phyloP scores from a whole-genome alignment of 2,888 invertebrate genomes.

The Philereme vetulata region DNA sequence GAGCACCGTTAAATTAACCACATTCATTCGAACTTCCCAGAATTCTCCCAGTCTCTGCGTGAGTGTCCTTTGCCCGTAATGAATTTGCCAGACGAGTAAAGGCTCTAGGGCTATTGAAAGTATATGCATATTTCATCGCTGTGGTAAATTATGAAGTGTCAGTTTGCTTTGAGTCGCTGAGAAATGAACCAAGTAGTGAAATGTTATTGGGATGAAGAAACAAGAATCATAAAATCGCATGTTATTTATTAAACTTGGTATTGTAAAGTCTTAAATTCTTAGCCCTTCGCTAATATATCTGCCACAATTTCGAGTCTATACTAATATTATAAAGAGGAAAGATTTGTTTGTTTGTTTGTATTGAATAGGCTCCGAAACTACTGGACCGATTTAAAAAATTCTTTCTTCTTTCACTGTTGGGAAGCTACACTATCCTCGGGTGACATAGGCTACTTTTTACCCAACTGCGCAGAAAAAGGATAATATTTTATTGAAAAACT shows the following conservation, averaged over 20 bases:
- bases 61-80: conserved; percentile 60
- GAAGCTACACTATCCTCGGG: no score
- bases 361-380: no score
- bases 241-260: no score
- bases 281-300: conserved; percentile 10
- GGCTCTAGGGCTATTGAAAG: conserved; percentile 30
- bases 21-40: conserved; percentile 69
- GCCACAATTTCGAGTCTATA: conserved; percentile 4
- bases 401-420: no score
- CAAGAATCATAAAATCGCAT: conserved; percentile 17
- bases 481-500: no score
- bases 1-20: conserved; percentile 69
- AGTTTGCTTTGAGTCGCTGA: conserved; percentile 33
- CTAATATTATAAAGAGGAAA: no score
- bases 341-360: no score
- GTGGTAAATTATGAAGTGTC: conserved; percentile 33
- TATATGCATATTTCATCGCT: conserved; percentile 40
- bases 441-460: no score
- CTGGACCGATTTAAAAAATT: no score
- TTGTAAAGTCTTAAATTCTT: background rate
- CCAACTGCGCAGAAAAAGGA: no score
- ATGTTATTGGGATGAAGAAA: conserved; percentile 45
- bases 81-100: conserved; percentile 44
- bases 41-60: conserved; percentile 54
- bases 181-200: conserved; percentile 39